Evolutionary conservation across 35 echinoderm and acorn worm genomes (phyloP).

Genomic region (Strongylocentrotus purpuratus): DNA sequence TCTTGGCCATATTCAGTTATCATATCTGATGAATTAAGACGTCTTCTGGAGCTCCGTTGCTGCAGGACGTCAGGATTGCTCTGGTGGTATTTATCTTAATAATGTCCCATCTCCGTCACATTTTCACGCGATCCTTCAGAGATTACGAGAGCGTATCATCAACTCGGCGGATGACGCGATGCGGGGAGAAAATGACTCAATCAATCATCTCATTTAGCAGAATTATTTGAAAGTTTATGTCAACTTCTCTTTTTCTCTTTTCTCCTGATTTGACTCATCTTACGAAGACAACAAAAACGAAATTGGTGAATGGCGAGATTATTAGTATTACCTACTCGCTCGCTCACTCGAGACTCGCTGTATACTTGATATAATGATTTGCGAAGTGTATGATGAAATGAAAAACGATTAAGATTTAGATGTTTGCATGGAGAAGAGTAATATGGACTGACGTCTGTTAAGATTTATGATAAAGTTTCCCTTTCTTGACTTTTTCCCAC

Average conservation of each 20-base stretch:
- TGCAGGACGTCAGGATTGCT: background rate
- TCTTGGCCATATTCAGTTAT: constrained; percentile 2
- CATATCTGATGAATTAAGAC: background rate
- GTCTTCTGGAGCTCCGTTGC: background rate
- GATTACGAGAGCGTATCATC: background rate
- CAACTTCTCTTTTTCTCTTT: background rate
- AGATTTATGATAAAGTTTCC: too few species aligned
- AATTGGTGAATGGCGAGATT: too few species aligned
- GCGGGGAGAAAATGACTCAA: background rate
- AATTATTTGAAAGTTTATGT: background rate
- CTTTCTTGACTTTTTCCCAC: too few species aligned
- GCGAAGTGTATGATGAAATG: too few species aligned
- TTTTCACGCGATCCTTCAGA: background rate
- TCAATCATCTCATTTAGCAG: background rate
- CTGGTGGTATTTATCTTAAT: background rate
- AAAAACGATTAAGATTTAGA: too few species aligned
- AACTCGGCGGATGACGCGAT: background rate
- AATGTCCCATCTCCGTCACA: background rate
- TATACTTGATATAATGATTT: too few species aligned
- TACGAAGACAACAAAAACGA: background rate
- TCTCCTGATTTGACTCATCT: background rate
- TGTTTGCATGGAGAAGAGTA: too few species aligned
- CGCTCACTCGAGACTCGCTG: too few species aligned
- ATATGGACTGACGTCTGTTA: too few species aligned
- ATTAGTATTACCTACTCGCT: too few species aligned